A percentile compares a stretch with the other conserved stretches of the same genome.
Evolutionary conservation across 2,888 invertebrate species (phyloP).

Genomic region (Sisyra nigra): DNA sequence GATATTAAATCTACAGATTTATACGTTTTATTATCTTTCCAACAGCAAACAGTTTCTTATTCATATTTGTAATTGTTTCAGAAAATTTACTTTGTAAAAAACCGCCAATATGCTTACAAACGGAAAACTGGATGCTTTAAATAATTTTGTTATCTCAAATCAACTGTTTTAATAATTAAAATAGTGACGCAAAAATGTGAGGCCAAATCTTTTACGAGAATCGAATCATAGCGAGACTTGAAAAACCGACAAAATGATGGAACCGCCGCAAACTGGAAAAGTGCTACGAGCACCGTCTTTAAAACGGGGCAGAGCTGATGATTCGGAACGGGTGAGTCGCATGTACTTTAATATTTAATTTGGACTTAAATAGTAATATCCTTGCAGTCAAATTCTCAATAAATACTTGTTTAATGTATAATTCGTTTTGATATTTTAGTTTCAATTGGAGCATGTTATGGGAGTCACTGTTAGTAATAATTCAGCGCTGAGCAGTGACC

Average conservation of each 20-base stretch:
- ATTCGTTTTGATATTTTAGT: constrained; percentile 46
- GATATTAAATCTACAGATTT: no score
- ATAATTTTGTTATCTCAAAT: no score
- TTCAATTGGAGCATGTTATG: constrained; percentile 85
- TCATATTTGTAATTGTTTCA: no score
- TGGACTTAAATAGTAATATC: background rate
- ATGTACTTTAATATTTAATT: background rate
- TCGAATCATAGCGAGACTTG: background rate
- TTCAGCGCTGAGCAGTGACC: constrained; percentile 80
- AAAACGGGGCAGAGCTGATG: constrained; percentile 64
- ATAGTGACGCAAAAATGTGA: no score
- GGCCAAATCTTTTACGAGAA: no score
- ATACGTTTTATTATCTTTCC: no score
- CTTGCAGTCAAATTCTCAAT: background rate
- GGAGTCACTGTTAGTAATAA: constrained; percentile 90
- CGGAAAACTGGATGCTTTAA: no score
- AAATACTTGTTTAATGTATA: background rate
- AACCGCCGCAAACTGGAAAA: constrained; percentile 31
- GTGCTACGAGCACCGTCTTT: constrained; percentile 61
- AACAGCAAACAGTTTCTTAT: no score
- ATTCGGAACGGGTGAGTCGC: constrained; percentile 57
- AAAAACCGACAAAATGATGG: background rate
- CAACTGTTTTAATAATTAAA: no score
- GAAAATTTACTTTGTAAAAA: no score
- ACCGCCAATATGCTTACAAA: no score